Evolutionary conservation across 2,113 vertebrate genomes (phyloP).

Genomic region (Alaudala cheleensis): DNA sequence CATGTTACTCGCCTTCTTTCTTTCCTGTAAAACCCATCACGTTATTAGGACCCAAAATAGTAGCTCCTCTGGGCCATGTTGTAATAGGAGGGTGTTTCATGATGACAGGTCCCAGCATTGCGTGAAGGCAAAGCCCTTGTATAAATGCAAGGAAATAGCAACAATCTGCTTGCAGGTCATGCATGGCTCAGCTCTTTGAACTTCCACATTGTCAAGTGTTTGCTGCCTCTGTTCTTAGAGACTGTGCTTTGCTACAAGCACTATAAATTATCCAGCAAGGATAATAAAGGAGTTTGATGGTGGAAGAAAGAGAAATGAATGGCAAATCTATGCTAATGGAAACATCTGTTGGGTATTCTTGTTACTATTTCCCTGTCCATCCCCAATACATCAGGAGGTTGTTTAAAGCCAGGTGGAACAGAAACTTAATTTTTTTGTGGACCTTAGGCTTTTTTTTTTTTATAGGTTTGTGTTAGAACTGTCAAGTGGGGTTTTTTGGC

Average conservation of each 20-base stretch:
- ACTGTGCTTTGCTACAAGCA: background rate
- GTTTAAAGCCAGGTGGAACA: background rate
- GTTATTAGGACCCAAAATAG: constrained; percentile 51
- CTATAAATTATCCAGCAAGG: constrained; percentile 12
- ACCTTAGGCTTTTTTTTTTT: background rate
- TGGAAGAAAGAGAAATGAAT: constrained; percentile 15
- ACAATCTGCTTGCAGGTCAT: constrained; percentile 34
- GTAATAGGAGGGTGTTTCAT: constrained; percentile 33
- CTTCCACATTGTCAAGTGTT: background rate
- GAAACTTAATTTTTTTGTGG: background rate
- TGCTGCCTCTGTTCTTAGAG: constrained; percentile 4
- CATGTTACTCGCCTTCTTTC: constrained; percentile 30
- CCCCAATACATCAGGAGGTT: fast-evolving
- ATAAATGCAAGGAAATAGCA: background rate
- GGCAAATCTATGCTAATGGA: constrained; percentile 40
- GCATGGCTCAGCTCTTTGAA: constrained; percentile 44
- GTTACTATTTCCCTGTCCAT: background rate
- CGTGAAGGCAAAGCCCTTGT: constrained; percentile 19
- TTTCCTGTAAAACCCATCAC: constrained; percentile 39
- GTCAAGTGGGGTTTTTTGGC: background rate
- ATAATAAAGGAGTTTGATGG: constrained; percentile 24
- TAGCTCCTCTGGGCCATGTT: constrained; percentile 42
- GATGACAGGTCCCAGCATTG: constrained; percentile 27
- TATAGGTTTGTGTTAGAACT: background rate
- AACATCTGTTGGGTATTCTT: constrained; percentile 16